Percentiles rank a stretch among this genome's conserved stretches.
These are phyloP conservation scores for Tiliqua scincoides DNA, from an alignment of 2,113 vertebrate genomes.

Conservation along the genomic window DNA sequence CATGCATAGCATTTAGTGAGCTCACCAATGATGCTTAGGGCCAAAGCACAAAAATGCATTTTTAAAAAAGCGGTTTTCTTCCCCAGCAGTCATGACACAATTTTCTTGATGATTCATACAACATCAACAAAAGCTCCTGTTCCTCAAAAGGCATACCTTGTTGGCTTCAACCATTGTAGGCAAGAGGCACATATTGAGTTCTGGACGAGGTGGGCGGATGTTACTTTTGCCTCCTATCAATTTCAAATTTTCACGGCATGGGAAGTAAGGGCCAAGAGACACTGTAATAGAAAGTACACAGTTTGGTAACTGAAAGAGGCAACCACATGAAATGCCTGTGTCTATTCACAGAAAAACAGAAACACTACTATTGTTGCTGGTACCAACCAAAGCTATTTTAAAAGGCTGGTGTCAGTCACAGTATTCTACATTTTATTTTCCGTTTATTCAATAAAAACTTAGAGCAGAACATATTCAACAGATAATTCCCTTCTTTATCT, in stretches of 20 bases:
- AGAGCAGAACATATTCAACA: not conserved
- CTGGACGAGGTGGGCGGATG: conserved; percentile 94
- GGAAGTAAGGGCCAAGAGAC: conserved; percentile 98
- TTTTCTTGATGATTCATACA: not conserved
- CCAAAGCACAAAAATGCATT: not conserved
- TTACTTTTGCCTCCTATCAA: conserved; percentile 99
- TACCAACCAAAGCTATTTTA: not conserved
- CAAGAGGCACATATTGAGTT: conserved; percentile 99
- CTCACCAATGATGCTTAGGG: too few relatives aligned
- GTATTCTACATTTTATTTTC: not conserved
- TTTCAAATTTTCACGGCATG: conserved; percentile 99
- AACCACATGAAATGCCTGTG: conserved; percentile 61
- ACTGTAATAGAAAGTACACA: conserved; percentile 84
- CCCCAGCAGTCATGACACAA: not conserved
- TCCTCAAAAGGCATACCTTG: conserved; percentile 83
- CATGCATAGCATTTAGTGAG: not conserved
- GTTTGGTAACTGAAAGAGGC: conserved; percentile 60
- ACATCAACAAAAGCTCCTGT: not conserved
- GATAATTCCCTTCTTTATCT: not conserved
- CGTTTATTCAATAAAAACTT: not conserved
- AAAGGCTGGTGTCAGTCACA: too few relatives aligned
- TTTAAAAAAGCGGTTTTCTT: not conserved
- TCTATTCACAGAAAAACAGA: not conserved
- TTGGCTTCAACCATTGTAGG: conserved; percentile 98
- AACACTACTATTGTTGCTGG: not conserved